A percentile compares a stretch with the other conserved stretches of the same genome.
Conservation (phyloP, 2,113 vertebrate genomes). For the Cyanistes caeruleus region DNA sequence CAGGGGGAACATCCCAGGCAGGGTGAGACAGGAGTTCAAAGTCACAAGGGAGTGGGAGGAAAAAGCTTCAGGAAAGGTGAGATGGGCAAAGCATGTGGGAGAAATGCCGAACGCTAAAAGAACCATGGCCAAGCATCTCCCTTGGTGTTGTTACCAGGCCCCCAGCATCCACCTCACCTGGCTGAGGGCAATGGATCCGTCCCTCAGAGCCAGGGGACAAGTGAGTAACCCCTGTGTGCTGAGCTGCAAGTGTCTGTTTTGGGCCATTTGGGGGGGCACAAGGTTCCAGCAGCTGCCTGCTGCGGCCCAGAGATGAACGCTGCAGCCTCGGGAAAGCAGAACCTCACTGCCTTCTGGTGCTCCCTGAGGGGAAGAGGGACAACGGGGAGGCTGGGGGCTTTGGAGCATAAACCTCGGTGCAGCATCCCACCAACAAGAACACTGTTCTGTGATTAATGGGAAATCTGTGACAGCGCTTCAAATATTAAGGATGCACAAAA, state of each 20-base stretch:
- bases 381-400: rapidly evolving
- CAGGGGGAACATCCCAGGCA: neutral
- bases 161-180: rapidly evolving
- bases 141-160: rapidly evolving
- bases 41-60: rapidly evolving
- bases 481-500: neutral
- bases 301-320: rapidly evolving
- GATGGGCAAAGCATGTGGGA: rapidly evolving
- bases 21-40: rapidly evolving
- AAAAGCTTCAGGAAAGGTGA: neutral
- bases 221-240: rapidly evolving
- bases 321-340: rapidly evolving
- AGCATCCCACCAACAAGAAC: rapidly evolving
- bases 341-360: rapidly evolving
- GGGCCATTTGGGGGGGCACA: rapidly evolving
- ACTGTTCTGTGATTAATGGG: rapidly evolving
- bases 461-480: neutral
- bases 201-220: rapidly evolving
- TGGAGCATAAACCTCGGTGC: rapidly evolving
- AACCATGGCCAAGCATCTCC: rapidly evolving
- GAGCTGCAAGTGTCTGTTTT: rapidly evolving
- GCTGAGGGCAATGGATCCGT: rapidly evolving
- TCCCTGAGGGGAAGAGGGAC: neutral
- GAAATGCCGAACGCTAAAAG: rapidly evolving
- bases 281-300: neutral